Evolutionary conservation across 2,888 invertebrate species (phyloP), one percentile per base, ranked within the genome.

Genomic region (Mamestra brassicae): DNA sequence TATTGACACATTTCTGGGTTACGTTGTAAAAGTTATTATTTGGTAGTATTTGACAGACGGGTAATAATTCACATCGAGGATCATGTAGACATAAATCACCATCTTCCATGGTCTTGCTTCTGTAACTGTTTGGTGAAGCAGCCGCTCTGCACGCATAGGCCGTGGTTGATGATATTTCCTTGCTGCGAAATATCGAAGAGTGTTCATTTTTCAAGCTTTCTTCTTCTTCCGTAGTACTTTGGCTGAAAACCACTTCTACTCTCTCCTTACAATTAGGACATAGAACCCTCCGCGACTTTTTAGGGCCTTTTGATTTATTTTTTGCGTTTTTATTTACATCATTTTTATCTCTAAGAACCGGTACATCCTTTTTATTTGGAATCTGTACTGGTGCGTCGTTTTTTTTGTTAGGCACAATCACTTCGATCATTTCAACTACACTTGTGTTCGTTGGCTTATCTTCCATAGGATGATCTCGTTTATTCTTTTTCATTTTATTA

Each of bases 191-290:
- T 42, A 84, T 57, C 4, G 88, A 86, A 13, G 90, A 90, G 70
- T 89, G 84, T 60, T 86, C 86, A 42, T 68, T 77, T 76, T 91
- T 91, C 55, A 90, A 57, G 75, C 78, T 87, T 69, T 88, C 90
- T 73, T 94, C 93, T 74, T 95, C 93, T 79, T 93, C 93, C 54
- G 92, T 91, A 36, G 89, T 90, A 80, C 91, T 94, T 47, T 86
- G 54, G 76, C 80, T 83, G 34, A 87, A 63, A 13, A 79, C 70
- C 17, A 95, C 81, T 70, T 94, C 92, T 57, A 96, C 89, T 79
- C 89, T 92, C 88, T 94, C 93, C 76, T 91, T 94, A 81, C 96
- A 96, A 50, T 93, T 93, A 5, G 95, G 95, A 80, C 96, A 96
- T 77, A 89, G 81, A 42, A 95, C 73, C 81, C 89, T 89, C 42